Evolutionary conservation across 2,113 vertebrate species (phyloP).

Genomic region (Micronycteris hirsuta): DNA sequence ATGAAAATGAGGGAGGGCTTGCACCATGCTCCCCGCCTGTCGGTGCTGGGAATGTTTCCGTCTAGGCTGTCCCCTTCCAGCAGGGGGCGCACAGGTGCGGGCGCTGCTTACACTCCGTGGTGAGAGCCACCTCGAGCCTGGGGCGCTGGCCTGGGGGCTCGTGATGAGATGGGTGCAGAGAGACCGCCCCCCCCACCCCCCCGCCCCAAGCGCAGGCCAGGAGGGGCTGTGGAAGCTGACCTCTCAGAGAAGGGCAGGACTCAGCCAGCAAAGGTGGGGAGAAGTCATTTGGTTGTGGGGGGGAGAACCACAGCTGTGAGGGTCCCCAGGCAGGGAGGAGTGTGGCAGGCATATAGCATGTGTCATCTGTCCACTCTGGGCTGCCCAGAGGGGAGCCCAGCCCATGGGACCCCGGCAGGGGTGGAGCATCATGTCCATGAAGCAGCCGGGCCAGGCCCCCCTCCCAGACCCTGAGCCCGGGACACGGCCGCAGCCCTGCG

Average conservation of each 20-base stretch:
- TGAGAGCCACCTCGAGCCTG: too few species aligned
- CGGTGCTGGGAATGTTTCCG: not conserved
- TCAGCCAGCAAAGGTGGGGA: fast-evolving
- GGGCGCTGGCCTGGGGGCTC: not conserved
- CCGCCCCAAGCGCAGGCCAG: not conserved
- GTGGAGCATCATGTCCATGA: too few species aligned
- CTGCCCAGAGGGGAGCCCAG: not conserved
- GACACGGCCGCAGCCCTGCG: too few species aligned
- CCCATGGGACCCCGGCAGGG: fast-evolving
- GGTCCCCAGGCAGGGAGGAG: too few species aligned
- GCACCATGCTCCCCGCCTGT: fast-evolving
- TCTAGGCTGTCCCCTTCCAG: too few species aligned
- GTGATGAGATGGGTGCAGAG: not conserved
- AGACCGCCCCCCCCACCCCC: not conserved
- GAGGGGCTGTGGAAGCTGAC: not conserved
- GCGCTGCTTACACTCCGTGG: not conserved
- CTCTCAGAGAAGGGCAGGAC: not conserved
- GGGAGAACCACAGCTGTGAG: fast-evolving
- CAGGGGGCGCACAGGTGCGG: not conserved
- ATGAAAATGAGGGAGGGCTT: not conserved
- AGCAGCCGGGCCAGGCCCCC: not conserved
- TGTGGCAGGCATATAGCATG: not conserved
- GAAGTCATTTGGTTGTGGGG: fast-evolving
- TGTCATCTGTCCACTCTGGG: not conserved
- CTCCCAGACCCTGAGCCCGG: fast-evolving